phyloP scores from a whole-genome alignment of 2,113 vertebrate genomes.

The Aptenodytes patagonicus region DNA sequence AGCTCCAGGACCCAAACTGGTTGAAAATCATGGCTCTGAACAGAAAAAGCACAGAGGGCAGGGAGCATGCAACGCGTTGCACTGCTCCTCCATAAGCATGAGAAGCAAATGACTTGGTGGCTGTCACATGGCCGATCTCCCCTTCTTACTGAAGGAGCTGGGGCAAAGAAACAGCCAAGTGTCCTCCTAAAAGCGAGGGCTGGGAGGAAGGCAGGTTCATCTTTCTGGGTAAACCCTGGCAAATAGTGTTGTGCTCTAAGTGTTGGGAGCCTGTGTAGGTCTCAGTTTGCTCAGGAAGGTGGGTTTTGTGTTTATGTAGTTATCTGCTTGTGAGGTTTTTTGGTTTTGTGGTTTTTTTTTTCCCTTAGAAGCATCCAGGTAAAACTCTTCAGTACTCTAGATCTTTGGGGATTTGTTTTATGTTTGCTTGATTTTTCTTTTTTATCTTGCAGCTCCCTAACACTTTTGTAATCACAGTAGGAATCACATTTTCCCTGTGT shows the following conservation, averaged over 20 bases:
- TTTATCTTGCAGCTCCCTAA: not conserved
- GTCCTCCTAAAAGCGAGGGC: not conserved
- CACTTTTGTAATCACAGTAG: not conserved
- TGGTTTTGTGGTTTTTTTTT: not conserved
- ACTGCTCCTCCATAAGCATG: too few relatives aligned
- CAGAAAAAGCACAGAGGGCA: not conserved
- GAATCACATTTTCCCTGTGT: not conserved
- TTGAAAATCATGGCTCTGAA: not conserved
- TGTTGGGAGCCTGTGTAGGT: not conserved
- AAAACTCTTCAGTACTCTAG: not conserved
- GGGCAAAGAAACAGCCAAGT: not conserved
- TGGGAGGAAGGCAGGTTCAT: not conserved
- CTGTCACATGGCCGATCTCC: accelerated
- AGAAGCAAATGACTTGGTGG: not conserved
- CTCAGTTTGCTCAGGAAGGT: not conserved
- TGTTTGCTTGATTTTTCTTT: not conserved
- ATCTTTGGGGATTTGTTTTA: not conserved
- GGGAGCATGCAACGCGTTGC: accelerated
- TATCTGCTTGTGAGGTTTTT: not conserved
- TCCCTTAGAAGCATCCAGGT: not conserved
- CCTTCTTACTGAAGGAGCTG: not conserved
- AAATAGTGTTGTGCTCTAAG: not conserved
- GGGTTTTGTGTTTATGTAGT: not conserved
- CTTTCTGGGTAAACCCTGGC: not conserved
- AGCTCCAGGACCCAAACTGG: not conserved